Percentiles rank a stretch among this genome's conserved stretches.
Evolutionary conservation across 1,140 invertebrate genomes (phyloP).

Genomic region (Drosophila pectinifera): DNA sequence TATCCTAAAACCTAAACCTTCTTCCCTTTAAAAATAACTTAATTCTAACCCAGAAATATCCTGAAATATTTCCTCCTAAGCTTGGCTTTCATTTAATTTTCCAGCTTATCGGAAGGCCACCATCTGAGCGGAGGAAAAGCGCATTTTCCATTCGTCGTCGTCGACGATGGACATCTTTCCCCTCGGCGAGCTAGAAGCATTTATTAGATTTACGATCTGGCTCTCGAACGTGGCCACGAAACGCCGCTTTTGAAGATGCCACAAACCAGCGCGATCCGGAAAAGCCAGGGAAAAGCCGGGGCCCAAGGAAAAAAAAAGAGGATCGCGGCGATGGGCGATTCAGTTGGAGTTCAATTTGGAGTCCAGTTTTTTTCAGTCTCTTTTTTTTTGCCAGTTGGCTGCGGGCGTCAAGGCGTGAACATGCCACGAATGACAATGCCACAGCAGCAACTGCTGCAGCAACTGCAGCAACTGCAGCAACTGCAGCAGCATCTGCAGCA

Average conservation of each 20-base stretch:
- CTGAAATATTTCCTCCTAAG: not conserved
- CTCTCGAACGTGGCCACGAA: slow-evolving; percentile 47
- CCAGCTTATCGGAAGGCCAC: slow-evolving; percentile 13
- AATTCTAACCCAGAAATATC: not conserved
- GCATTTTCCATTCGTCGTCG: slow-evolving; percentile 23
- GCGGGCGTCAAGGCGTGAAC: slow-evolving; percentile 81
- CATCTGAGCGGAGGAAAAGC: slow-evolving; percentile 21
- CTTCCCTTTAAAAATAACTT: not conserved
- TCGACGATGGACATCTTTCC: slow-evolving; percentile 23
- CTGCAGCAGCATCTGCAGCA: slow-evolving; percentile 16
- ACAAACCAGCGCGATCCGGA: slow-evolving; percentile 41
- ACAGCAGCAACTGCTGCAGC: slow-evolving; percentile 32
- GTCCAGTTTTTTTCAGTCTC: slow-evolving; percentile 28
- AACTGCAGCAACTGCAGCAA: slow-evolving; percentile 2
- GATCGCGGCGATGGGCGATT: slow-evolving; percentile 37
- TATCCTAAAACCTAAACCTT: too few species aligned
- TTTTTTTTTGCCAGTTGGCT: slow-evolving; percentile 41
- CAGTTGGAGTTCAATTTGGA: slow-evolving; percentile 52
- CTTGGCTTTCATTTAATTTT: slow-evolving; percentile 17
- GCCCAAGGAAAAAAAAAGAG: too few species aligned
- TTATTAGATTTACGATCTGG: slow-evolving; percentile 84
- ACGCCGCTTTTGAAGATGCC: slow-evolving; percentile 75
- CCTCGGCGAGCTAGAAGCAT: slow-evolving; percentile 41
- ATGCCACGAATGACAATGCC: slow-evolving; percentile 79
- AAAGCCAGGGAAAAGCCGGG: not conserved